These are phyloP conservation scores for Helicoverpa zea DNA, from an alignment of 1,140 invertebrate species.

Conservation along the genomic window DNA sequence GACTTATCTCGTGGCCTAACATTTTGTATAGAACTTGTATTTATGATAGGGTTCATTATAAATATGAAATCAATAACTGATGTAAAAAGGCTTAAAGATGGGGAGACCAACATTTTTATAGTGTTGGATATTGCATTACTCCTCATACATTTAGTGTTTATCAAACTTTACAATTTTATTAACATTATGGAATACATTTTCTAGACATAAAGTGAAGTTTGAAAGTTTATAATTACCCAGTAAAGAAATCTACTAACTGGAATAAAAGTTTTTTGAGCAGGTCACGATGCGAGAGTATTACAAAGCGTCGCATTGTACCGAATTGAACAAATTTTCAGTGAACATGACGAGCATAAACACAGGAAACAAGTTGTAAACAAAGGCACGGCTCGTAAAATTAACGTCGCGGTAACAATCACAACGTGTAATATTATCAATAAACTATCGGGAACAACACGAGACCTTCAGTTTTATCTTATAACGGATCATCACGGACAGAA, in stretches of 20 bases:
- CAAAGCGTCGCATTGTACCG: conserved; percentile 37
- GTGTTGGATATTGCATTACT: neutral
- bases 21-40: conserved; percentile 63
- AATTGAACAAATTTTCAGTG: conserved; percentile 59
- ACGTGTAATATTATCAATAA: conserved; percentile 55
- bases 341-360: conserved; percentile 71
- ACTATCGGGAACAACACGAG: conserved; percentile 37
- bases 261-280: conserved; percentile 7
- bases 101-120: conserved; percentile 10
- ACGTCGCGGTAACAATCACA: conserved; percentile 55
- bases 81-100: conserved; percentile 28
- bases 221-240: neutral
- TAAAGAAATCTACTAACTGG: neutral
- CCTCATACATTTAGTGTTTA: no score
- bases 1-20: conserved; percentile 68
- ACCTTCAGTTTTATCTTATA: conserved; percentile 54
- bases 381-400: conserved; percentile 67
- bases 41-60: conserved; percentile 76
- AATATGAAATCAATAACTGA: conserved; percentile 71
- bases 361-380: conserved; percentile 82
- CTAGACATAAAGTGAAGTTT: neutral
- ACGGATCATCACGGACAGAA: conserved; percentile 48
- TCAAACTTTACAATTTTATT: no score
- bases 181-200: neutral
- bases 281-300: conserved; percentile 8